A percentile compares a stretch with the other conserved stretches of the same genome.
Conservation (phyloP, 2,888 invertebrate genomes). For the Acrobasis consociella region DNA sequence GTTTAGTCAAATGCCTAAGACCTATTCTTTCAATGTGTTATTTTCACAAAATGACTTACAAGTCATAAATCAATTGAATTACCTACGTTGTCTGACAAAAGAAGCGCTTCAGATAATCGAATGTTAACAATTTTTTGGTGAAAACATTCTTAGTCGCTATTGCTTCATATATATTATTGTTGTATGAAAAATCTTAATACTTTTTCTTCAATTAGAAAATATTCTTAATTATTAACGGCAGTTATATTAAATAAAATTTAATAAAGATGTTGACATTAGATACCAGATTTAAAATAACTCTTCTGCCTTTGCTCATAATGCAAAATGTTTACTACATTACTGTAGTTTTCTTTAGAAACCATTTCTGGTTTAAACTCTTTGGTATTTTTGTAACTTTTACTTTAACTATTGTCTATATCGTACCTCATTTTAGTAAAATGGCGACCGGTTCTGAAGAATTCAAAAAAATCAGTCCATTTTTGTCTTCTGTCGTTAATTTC, state of each 20-base stretch:
- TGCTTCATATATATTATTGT: no score
- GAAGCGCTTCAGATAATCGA: no score
- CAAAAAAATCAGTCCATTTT: neutral
- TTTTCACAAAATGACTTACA: no score
- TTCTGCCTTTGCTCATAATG: neutral
- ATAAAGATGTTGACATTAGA: neutral
- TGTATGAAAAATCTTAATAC: no score
- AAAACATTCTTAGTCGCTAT: no score
- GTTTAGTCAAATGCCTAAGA: no score
- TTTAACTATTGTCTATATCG: neutral
- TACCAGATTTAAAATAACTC: neutral
- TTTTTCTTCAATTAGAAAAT: no score
- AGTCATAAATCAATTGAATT: no score
- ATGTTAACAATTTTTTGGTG: no score
- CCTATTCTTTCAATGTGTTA: no score
- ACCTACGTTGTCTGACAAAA: no score
- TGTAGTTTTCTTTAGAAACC: neutral
- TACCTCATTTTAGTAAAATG: neutral
- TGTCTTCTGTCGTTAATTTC: neutral
- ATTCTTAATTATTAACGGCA: no score
- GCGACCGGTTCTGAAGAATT: neutral
- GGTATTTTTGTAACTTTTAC: neutral
- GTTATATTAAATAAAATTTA: neutral
- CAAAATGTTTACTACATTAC: neutral
- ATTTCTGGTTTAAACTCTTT: neutral